Base-by-base conservation (phyloP, 2,113 vertebrate genomes). In the Malurus alboscapulatus region DNA sequence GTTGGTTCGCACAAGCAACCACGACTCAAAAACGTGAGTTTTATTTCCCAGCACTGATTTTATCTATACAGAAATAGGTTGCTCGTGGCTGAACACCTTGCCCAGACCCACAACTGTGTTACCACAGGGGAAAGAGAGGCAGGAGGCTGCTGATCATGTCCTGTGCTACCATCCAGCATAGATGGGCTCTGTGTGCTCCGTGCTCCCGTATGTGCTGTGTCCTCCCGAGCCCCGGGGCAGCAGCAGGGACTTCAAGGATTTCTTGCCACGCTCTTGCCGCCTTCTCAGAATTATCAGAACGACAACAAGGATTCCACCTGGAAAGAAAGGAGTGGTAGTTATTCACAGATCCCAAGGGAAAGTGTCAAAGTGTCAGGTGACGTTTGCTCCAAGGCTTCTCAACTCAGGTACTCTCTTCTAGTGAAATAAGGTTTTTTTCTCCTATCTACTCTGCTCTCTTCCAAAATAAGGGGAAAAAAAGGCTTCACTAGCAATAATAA, bases 141-240 rank as follows among this genome's bases (percentile, higher is more conserved):
- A 6, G 30, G 27, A 40, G 75, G 48, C 58, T 65, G 72, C 62
- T 44, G 51, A 0, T 1, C 2, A 0, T 3, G 10, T 38, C 61
- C 69, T 50, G 8, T 2, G 14, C 98, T 98, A 99, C 98, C 98
- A 99, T 62, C 98, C 98, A 2, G 98, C 98, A 21, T 99, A 99
- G 27, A 99, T 97, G 1, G 98, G 98, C 72, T 98, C 98, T 14
- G 97, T 97, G 48, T 98, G 98, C 66, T 98, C 98, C 0, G 89
- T 97, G 17, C 98, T 95, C 32, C 98, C 98, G 0, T 99, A 98
- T 3, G 93, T 97, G 40, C 85, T 69, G 13, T 94, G 95, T 25
- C 58, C 95, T 27, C 95, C 96, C 4, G 94, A 90, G n/a, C 97
- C 98, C 85, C 95, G 93, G 14, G 89, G 77, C n/a, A 99, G 84